Conservation (phyloP, 2,888 invertebrate species). For the Corythucha ciliata region DNA sequence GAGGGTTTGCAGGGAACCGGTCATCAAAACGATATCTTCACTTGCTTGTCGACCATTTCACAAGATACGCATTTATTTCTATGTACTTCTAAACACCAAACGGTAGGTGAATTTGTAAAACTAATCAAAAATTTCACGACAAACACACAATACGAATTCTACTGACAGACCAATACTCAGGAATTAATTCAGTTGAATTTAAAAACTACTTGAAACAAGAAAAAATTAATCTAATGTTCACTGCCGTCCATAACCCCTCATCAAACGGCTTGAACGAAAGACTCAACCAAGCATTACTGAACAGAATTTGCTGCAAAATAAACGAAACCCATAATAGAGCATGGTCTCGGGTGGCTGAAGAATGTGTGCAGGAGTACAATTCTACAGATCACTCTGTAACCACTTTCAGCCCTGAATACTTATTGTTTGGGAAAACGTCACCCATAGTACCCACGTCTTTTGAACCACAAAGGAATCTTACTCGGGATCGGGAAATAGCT, state of each 20-base stretch:
- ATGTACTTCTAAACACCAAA: constrained; percentile 35
- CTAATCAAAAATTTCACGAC: constrained; percentile 4
- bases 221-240: constrained; percentile 29
- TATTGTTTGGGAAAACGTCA: constrained; percentile 27
- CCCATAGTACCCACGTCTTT: too few relatives aligned
- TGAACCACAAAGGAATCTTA: constrained; percentile 22
- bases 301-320: constrained; percentile 30
- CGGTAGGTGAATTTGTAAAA: constrained; percentile 35
- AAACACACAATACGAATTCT: constrained; percentile 15
- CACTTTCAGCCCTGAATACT: constrained; percentile 29
- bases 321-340: constrained; percentile 28
- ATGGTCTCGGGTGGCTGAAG: constrained; percentile 30
- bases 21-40: constrained; percentile 37
- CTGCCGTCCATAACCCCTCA: constrained; percentile 31
- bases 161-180: constrained; percentile 34
- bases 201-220: constrained; percentile 32
- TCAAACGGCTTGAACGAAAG: constrained; percentile 33
- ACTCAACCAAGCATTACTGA: constrained; percentile 32
- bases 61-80: constrained; percentile 33
- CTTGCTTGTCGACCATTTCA: constrained; percentile 34
- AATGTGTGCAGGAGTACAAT: constrained; percentile 30
- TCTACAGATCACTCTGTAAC: constrained; percentile 28
- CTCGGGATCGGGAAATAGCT: constrained; percentile 19
- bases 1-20: constrained; percentile 34
- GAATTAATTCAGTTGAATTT: constrained; percentile 35